Base-by-base conservation (phyloP, 2,888 invertebrate species). In the Calliopum simillimum region DNA sequence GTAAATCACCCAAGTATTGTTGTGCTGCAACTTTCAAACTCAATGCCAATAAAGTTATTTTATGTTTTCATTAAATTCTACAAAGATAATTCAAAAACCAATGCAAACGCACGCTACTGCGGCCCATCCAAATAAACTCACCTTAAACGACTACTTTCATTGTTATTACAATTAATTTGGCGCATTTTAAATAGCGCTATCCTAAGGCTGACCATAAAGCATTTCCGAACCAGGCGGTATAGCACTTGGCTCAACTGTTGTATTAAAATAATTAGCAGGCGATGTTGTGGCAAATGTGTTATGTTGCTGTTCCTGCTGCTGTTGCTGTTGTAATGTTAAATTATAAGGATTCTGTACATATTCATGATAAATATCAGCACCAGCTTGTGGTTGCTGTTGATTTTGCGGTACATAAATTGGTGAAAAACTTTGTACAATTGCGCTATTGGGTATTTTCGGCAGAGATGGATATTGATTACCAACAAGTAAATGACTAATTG, bases 221-320 rank as follows among this genome's bases (percentile, higher is more conserved):
- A 89, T 88, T 77, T 92, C 92, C 0, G 91, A 90, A 0, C 90
- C 91, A 0, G 89, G 88, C 5, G 90, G 89, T 73, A 89, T 88
- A 71, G 82, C 80, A 71, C 84, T 85, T 13, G 87, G 88, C 53
- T 88, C 87, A 55, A 88, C 88, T 3, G 87, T 86, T 1, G 88
- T 87, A 43, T 88, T 88, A 78, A 92, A 92, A 81, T 92, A 92
- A 79, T 89, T 91, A 0, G 91, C 88, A 76, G 91, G 91, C 75
- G 81, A 75, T 49, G 77, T 73, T 49, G 77, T 73, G 44, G 76
- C 74, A 69, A 74, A 72, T 4, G 71, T 69, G 68, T 77, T 69
- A 16, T 84, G 85, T 16, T 76, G 76, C n/a, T 77, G 81, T 19
- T 62, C 69, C 12, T 51, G 56, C 46, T 70, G 72, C 41, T 84